Percentiles rank a stretch among this genome's conserved stretches.
These are phyloP conservation scores for Chironomus tentans DNA, from an alignment of 2,888 invertebrate genomes.

Conservation along the genomic window DNA sequence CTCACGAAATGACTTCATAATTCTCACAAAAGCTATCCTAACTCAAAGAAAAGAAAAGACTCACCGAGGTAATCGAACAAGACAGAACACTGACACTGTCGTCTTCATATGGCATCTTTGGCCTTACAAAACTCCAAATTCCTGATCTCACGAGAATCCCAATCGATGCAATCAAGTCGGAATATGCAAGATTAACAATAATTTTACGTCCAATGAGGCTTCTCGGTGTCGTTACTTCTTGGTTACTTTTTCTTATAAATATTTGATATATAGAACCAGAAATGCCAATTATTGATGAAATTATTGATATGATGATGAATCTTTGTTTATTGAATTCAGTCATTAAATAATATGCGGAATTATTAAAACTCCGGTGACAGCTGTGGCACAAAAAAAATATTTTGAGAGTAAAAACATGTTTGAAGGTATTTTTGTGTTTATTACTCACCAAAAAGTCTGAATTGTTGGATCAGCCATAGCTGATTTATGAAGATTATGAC, in stretches of 20 bases:
- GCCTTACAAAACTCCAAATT: conserved; percentile 58
- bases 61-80: conserved; percentile 62
- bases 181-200: conserved; percentile 67
- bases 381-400: conserved; percentile 44
- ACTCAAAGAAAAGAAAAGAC: neutral
- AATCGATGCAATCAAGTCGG: conserved; percentile 67
- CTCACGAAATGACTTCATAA: too few species aligned
- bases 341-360: conserved; percentile 57
- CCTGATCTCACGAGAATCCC: conserved; percentile 62
- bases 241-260: conserved; percentile 46
- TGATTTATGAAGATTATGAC: neutral
- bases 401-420: conserved; percentile 35
- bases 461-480: conserved; percentile 73
- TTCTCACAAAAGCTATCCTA: neutral
- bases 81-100: conserved; percentile 59
- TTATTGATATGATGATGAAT: conserved; percentile 64
- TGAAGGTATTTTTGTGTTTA: neutral
- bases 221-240: conserved; percentile 46
- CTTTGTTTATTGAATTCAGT: conserved; percentile 63
- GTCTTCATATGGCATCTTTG: conserved; percentile 55
- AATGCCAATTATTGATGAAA: conserved; percentile 64
- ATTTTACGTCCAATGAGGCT: conserved; percentile 57
- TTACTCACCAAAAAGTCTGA: conserved; percentile 40
- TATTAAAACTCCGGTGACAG: conserved; percentile 60
- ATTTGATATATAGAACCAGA: conserved; percentile 70